phyloP scores from a whole-genome alignment of 2,797 vertebrate genomes.

The Myioborus miniatus region DNA sequence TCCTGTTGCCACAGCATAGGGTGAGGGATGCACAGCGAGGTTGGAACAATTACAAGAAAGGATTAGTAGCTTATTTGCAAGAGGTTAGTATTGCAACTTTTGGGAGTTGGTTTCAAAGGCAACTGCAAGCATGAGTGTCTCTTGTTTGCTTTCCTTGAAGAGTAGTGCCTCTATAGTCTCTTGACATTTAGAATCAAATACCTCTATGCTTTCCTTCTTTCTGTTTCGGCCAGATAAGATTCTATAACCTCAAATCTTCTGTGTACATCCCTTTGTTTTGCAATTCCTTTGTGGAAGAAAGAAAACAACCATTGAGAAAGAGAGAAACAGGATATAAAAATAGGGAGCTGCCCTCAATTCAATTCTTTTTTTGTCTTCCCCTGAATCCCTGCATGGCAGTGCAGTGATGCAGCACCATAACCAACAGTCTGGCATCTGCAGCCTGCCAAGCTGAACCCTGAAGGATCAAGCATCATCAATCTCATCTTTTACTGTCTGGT shows the following conservation, averaged over 20 bases:
- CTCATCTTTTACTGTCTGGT: background rate
- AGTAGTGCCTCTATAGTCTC: background rate
- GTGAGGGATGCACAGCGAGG: background rate
- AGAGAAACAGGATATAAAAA: slow-evolving; percentile 13
- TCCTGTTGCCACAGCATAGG: background rate
- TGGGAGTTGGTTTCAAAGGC: slow-evolving; percentile 32
- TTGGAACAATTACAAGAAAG: background rate
- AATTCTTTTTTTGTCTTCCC: background rate
- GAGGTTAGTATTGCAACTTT: background rate
- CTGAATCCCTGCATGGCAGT: background rate
- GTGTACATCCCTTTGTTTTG: slow-evolving; percentile 31
- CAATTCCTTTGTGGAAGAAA: slow-evolving; percentile 15
- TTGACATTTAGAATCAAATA: slow-evolving; percentile 17
- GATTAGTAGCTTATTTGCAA: slow-evolving; percentile 22
- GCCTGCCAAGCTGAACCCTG: background rate
- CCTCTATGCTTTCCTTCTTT: background rate
- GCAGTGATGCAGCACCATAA: background rate
- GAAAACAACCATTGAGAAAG: slow-evolving; percentile 10
- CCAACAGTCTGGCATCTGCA: background rate
- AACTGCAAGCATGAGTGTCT: background rate
- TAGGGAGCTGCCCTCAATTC: background rate
- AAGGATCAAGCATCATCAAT: background rate
- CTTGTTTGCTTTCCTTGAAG: background rate
- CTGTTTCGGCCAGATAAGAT: slow-evolving; percentile 21
- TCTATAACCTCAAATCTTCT: background rate